Evolutionary conservation across 2,797 vertebrate genomes (phyloP), one percentile per base, ranked within the genome.

Genomic region (Setipinna tenuifilis): DNA sequence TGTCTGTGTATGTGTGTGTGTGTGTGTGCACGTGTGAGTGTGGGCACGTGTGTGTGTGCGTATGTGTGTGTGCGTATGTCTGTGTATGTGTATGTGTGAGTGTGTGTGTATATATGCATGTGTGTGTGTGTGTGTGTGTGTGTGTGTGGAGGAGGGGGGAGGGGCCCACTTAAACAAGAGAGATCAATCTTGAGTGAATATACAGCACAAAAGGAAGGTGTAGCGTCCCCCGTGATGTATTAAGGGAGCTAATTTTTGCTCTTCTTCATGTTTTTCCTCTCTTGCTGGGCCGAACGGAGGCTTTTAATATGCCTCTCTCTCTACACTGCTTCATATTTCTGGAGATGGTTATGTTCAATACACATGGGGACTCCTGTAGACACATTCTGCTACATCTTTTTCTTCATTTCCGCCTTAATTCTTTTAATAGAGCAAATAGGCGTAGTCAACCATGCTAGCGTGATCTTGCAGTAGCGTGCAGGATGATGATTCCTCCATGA

Each of bases 131-230:
- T 21, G 59, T 61, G 59, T 61, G 57, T 59, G 16, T 7, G 57
- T 59, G 57, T 59, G 16, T 19, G 61, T 4, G 46, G 46, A 48
- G 46, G 46, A 48, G 46, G 19, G 21, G 59, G 59, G 59, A 21
- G 59, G 59, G 19, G 59, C n/a, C n/a, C 65, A 16, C 68, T 71
- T 71, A 71, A 71, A 71, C 68, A 71, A 71, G 68, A 71, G 68
- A 71, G 68, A 71, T 71, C 68, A 71, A 71, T 71, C 68, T 71
- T 71, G 12, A 3, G 2, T 25, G 68, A 35, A 71, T 35, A 71
- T 35, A 17, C 68, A 35, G 68, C 28, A 71, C 28, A 71, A 71
- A 71, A 35, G 68, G 25, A 35, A 71, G 68, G 68, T 71, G 68
- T 35, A 71, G 25, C 25, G 68, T 71, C 68, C 68, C 68, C 16